Conservation (phyloP, 1,140 invertebrate genomes). For the Eubasilissa regina region DNA sequence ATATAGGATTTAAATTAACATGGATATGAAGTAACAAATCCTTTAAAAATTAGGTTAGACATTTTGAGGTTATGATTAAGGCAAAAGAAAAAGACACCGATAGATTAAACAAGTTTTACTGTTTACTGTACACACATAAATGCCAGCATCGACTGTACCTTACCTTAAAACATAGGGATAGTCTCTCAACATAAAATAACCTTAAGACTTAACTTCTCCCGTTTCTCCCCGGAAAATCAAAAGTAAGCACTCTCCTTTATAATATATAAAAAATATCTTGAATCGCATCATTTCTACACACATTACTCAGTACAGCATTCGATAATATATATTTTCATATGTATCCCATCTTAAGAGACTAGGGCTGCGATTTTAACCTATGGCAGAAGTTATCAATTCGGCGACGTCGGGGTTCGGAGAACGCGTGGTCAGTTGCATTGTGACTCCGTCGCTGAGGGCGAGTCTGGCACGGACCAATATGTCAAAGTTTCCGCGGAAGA, state of each 20-base stretch:
- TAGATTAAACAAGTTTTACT: conserved; percentile 38
- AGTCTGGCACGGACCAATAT: conserved; percentile 90
- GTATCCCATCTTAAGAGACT: conserved; percentile 22
- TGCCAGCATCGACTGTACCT: conserved; percentile 16
- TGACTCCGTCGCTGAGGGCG: conserved; percentile 83
- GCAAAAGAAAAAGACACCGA: background rate
- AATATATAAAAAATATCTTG: conserved; percentile 40
- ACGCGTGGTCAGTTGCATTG: conserved; percentile 80
- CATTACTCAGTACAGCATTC: conserved; percentile 1
- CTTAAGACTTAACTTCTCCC: background rate
- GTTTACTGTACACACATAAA: conserved; percentile 40
- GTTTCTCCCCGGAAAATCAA: conserved; percentile 7
- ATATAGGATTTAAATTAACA: too few species aligned
- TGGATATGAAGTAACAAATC: background rate
- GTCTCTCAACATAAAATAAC: conserved; percentile 44
- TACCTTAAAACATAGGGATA: conserved; percentile 20
- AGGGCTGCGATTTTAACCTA: conserved; percentile 74
- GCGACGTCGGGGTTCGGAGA: conserved; percentile 80
- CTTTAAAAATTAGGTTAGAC: background rate
- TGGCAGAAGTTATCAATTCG: conserved; percentile 88
- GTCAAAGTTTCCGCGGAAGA: conserved; percentile 82
- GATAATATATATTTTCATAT: background rate
- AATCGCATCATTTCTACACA: conserved; percentile 18
- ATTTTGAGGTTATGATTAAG: too few species aligned
- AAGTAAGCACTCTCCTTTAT: conserved; percentile 10